These are phyloP conservation scores for Xyliphius kryptos DNA, from an alignment of 2,113 vertebrate genomes.

Conservation along the genomic window DNA sequence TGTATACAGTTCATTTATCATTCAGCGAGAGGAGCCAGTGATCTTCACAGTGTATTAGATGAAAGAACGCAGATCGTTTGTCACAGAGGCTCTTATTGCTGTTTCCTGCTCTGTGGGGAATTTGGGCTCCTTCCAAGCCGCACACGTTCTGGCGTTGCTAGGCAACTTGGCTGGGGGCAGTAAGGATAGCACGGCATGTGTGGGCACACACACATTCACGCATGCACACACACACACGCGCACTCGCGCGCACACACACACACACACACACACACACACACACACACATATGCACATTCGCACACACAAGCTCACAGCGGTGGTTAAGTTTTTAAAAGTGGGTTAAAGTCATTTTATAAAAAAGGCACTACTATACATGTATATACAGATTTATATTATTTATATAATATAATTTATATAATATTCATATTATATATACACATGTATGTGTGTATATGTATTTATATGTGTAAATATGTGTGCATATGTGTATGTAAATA, in stretches of 20 bases:
- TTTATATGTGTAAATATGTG: too few relatives aligned
- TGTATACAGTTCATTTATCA: slow-evolving; percentile 87
- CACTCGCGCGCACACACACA: neutral
- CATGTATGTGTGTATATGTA: too few relatives aligned
- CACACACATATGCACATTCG: slow-evolving; percentile 12
- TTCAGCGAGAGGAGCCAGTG: slow-evolving; percentile 85
- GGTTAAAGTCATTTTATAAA: too few relatives aligned
- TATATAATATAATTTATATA: too few relatives aligned
- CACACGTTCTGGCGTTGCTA: slow-evolving; percentile 88
- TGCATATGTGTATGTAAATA: too few relatives aligned
- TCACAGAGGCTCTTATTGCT: slow-evolving; percentile 83
- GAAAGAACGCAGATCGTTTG: slow-evolving; percentile 89
- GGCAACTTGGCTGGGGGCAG: slow-evolving; percentile 77
- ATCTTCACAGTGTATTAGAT: slow-evolving; percentile 92
- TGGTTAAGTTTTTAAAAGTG: too few relatives aligned
- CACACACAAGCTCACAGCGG: slow-evolving; percentile 2
- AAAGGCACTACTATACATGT: too few relatives aligned
- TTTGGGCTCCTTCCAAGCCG: slow-evolving; percentile 81
- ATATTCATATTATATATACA: too few relatives aligned
- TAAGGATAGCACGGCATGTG: slow-evolving; percentile 45
- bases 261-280: neutral
- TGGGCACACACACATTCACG: slow-evolving; percentile 41
- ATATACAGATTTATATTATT: too few relatives aligned
- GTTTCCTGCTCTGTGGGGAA: slow-evolving; percentile 79
- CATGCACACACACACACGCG: slow-evolving; percentile 58